These are phyloP conservation scores for Potamarius usumacintae DNA, from an alignment of 2,113 vertebrate species.

Conservation along the genomic window DNA sequence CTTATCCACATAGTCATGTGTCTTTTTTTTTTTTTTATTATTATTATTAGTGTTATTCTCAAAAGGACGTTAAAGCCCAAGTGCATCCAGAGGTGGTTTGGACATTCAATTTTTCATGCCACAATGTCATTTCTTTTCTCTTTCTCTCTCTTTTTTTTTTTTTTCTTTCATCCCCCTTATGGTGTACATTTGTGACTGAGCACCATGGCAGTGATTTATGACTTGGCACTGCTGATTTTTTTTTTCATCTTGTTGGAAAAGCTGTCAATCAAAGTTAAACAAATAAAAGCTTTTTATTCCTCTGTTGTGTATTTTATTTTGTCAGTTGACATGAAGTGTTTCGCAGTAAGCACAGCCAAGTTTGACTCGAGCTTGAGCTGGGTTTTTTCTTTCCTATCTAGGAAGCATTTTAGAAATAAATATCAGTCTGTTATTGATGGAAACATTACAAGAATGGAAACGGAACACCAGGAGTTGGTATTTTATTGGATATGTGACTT, in stretches of 20 bases:
- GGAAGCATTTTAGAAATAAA: not conserved
- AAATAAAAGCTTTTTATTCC: slow-evolving; percentile 70
- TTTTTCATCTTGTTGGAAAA: slow-evolving; percentile 61
- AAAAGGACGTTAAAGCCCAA: slow-evolving; percentile 28
- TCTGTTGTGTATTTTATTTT: slow-evolving; percentile 47
- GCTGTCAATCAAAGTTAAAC: slow-evolving; percentile 69
- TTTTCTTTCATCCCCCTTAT: not conserved
- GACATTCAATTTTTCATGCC: slow-evolving; percentile 28
- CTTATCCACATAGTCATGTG: slow-evolving; percentile 22
- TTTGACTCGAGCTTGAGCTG: not conserved
- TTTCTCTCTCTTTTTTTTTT: no score
- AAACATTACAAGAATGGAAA: not conserved
- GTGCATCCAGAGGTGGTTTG: not conserved
- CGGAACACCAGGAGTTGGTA: not conserved
- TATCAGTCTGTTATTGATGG: not conserved
- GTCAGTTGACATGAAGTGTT: slow-evolving; percentile 35
- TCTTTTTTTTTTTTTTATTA: not conserved
- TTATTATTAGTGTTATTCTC: not conserved
- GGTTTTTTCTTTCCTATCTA: not conserved
- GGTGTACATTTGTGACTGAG: slow-evolving; percentile 53
- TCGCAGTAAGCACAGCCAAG: not conserved
- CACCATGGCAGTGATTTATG: slow-evolving; percentile 63
- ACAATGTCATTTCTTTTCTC: slow-evolving; percentile 48
- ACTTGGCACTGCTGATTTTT: slow-evolving; percentile 57
- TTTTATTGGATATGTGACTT: not conserved